Evolutionary conservation across 2,797 vertebrate genomes (phyloP).

Genomic region (Hafferia zeledoni): DNA sequence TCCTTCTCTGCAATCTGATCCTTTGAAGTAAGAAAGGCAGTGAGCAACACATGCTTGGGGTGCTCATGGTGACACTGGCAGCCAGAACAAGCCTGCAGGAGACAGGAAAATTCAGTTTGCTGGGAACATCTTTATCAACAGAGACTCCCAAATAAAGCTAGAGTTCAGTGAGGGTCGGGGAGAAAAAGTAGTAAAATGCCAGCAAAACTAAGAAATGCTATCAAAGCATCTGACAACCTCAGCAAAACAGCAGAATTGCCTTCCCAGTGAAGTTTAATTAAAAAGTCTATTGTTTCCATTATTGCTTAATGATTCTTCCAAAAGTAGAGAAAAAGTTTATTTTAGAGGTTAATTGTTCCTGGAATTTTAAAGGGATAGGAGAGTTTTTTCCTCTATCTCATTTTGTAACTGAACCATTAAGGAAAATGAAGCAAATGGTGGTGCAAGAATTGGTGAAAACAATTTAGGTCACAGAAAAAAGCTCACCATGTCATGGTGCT

Average conservation of each 20-base stretch:
- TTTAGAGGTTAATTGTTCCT: conserved; percentile 56
- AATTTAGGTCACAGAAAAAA: conserved; percentile 17
- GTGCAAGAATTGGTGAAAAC: not conserved
- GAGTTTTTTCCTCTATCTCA: not conserved
- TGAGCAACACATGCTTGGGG: accelerated
- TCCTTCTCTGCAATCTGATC: not conserved
- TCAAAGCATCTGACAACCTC: conserved; percentile 10
- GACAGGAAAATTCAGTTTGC: not conserved
- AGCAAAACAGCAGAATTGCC: conserved; percentile 37
- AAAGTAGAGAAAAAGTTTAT: conserved; percentile 27
- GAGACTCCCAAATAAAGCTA: not conserved
- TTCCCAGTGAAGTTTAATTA: conserved; percentile 57
- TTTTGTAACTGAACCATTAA: conserved; percentile 14
- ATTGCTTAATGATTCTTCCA: conserved; percentile 46
- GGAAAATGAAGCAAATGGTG: not conserved
- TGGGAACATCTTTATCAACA: not conserved
- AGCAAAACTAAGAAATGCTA: not conserved
- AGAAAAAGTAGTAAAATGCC: not conserved
- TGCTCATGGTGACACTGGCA: not conserved
- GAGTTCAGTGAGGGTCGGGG: not conserved
- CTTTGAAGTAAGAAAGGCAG: not conserved
- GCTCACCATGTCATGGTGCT: not conserved
- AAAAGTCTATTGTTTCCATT: conserved; percentile 39
- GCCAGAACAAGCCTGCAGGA: not conserved
- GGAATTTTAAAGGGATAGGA: conserved; percentile 23